Conservation (phyloP, 2,888 invertebrate species). For the Diaphora mendica region DNA sequence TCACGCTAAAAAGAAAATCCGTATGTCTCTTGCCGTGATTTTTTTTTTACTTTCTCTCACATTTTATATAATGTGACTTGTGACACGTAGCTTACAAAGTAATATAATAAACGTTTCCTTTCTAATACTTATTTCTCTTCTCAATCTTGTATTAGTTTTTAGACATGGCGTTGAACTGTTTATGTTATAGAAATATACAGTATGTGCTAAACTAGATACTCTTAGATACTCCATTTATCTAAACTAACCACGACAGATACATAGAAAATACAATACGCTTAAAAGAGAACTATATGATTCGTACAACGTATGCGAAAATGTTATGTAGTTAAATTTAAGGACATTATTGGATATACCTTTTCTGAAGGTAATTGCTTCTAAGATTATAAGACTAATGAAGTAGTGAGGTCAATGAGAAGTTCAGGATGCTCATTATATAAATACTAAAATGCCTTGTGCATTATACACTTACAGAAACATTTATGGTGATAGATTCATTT, state of each 20-base stretch:
- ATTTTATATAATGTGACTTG: conserved; percentile 63
- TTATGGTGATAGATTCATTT: conserved; percentile 26
- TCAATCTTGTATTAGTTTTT: conserved; percentile 36
- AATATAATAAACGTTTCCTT: conserved; percentile 70
- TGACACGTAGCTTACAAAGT: conserved; percentile 71
- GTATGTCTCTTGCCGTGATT: conserved; percentile 47
- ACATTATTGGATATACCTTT: conserved; percentile 38
- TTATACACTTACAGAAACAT: conserved; percentile 39
- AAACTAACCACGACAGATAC: conserved; percentile 67
- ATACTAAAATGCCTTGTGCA: conserved; percentile 64
- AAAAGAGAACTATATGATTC: conserved; percentile 59
- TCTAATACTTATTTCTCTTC: conserved; percentile 56
- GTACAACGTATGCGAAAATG: conserved; percentile 44
- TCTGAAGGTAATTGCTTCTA: conserved; percentile 31
- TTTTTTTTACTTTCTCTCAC: conserved; percentile 58
- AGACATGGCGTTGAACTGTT: conserved; percentile 31
- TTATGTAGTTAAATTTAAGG: conserved; percentile 52
- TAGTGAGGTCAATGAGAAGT: conserved; percentile 60
- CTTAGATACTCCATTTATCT: conserved; percentile 61
- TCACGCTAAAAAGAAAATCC: conserved; percentile 9
- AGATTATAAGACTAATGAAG: conserved; percentile 46
- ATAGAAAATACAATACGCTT: conserved; percentile 67
- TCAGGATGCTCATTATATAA: conserved; percentile 83
- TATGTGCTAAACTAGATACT: conserved; percentile 9
- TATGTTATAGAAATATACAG: conserved; percentile 38